Conservation (phyloP, 2,888 invertebrate species). For the Leptinotarsa tumamoca region DNA sequence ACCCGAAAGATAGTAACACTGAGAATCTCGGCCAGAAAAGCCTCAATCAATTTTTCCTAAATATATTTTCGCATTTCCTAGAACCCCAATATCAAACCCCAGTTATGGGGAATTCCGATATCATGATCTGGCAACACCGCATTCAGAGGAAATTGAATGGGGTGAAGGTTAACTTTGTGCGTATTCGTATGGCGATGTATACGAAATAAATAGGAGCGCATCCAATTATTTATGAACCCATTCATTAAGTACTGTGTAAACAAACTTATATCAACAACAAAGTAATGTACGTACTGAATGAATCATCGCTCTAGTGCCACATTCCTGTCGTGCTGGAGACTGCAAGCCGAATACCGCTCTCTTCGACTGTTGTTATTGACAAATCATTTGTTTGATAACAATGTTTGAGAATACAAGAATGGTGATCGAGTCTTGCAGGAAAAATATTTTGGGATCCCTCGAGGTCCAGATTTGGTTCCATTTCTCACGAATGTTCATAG, state of each 20-base stretch:
- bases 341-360: neutral
- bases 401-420: too few species aligned
- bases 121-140: neutral
- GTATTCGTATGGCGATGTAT: neutral
- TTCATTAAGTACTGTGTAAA: slow-evolving; percentile 9
- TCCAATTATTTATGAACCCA: slow-evolving; percentile 11
- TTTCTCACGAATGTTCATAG: neutral
- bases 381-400: too few species aligned
- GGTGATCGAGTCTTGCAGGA: too few species aligned
- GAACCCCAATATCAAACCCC: neutral
- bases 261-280: slow-evolving; percentile 16
- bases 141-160: neutral
- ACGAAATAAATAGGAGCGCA: slow-evolving; percentile 15
- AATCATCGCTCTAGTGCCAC: slow-evolving; percentile 5
- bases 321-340: neutral
- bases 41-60: too few species aligned
- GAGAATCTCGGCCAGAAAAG: too few species aligned
- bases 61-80: too few species aligned
- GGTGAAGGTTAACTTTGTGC: slow-evolving; percentile 17
- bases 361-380: neutral
- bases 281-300: slow-evolving; percentile 10
- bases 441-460: too few species aligned
- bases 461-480: too few species aligned
- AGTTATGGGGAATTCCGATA: neutral
- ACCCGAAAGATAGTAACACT: too few species aligned